These are phyloP conservation scores for Lindbergichthys nudifrons DNA, from an alignment of 2,797 vertebrate genomes.

Conservation along the genomic window DNA sequence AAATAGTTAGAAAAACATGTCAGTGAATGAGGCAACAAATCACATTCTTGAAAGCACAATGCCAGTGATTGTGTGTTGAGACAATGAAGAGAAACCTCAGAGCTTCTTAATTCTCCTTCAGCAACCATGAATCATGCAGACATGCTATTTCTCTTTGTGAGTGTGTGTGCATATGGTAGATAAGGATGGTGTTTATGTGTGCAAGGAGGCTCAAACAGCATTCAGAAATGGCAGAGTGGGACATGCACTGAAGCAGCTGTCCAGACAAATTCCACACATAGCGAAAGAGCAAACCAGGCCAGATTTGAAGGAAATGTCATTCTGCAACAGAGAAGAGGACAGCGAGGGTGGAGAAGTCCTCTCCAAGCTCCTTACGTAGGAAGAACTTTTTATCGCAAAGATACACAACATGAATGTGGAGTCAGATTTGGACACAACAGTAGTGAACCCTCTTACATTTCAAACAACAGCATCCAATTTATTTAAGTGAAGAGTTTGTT, in stretches of 20 bases:
- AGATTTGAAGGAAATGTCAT: constrained; percentile 28
- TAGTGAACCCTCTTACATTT: constrained; percentile 15
- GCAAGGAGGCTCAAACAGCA: constrained; percentile 64
- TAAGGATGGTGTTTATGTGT: constrained; percentile 42
- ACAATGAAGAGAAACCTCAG: constrained; percentile 2
- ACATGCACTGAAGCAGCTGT: constrained; percentile 65
- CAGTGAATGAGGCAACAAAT: constrained; percentile 13
- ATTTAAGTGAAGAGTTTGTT: background rate
- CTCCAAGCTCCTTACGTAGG: background rate
- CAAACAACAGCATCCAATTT: constrained; percentile 13
- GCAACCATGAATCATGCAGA: constrained; percentile 51
- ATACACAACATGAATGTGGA: constrained; percentile 8
- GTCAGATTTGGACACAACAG: background rate
- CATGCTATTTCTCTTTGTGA: constrained; percentile 29
- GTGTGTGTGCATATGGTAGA: constrained; percentile 35
- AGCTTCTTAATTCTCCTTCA: constrained; percentile 39
- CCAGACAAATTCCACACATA: constrained; percentile 75
- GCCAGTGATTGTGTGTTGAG: constrained; percentile 19
- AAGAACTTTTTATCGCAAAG: constrained; percentile 33
- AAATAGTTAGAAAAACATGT: constrained; percentile 29
- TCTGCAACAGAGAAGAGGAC: constrained; percentile 17
- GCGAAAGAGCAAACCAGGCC: constrained; percentile 48
- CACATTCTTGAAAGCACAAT: constrained; percentile 9
- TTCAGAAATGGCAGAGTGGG: constrained; percentile 62
- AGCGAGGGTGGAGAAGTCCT: constrained; percentile 2